phyloP scores from a whole-genome alignment of 2,888 invertebrate genomes.

The Dorcus parallelipipedus region DNA sequence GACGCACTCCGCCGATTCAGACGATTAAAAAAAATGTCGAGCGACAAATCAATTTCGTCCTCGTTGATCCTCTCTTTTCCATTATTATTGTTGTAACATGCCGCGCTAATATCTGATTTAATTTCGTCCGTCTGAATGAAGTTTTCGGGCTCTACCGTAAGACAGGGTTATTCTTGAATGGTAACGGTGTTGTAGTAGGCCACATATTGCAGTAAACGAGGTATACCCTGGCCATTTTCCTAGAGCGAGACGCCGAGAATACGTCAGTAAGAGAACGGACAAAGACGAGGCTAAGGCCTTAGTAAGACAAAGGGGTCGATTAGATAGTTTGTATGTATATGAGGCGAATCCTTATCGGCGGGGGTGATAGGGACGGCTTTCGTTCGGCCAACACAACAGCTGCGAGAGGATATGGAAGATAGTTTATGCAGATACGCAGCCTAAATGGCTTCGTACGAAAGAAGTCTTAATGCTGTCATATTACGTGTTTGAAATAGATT shows the following conservation, averaged over 20 bases:
- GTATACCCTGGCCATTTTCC: conserved; percentile 31
- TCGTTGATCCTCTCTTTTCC: neutral
- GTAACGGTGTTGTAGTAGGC: conserved; percentile 5
- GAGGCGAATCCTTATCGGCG: conserved; percentile 31
- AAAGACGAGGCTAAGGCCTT: conserved; percentile 26
- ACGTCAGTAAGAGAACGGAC: conserved; percentile 15
- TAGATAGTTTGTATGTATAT: conserved; percentile 48
- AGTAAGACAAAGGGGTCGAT: conserved; percentile 44
- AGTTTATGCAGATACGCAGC: conserved; percentile 46
- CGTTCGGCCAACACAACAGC: conserved; percentile 39
- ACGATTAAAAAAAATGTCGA: neutral
- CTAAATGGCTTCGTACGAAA: conserved; percentile 46
- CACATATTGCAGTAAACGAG: conserved; percentile 34
- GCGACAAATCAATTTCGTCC: neutral
- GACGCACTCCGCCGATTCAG: conserved; percentile 4
- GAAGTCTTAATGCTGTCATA: conserved; percentile 50
- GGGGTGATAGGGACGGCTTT: conserved; percentile 35
- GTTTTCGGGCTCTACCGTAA: neutral
- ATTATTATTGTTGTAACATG: too few relatives aligned
- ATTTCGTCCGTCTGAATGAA: neutral
- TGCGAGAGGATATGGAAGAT: conserved; percentile 44
- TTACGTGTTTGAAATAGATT: conserved; percentile 51
- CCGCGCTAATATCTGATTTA: neutral
- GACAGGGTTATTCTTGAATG: neutral
- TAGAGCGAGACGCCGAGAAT: conserved; percentile 27